Evolutionary conservation across 2,888 invertebrate species (phyloP).

Genomic region (Amphipoea oculea): DNA sequence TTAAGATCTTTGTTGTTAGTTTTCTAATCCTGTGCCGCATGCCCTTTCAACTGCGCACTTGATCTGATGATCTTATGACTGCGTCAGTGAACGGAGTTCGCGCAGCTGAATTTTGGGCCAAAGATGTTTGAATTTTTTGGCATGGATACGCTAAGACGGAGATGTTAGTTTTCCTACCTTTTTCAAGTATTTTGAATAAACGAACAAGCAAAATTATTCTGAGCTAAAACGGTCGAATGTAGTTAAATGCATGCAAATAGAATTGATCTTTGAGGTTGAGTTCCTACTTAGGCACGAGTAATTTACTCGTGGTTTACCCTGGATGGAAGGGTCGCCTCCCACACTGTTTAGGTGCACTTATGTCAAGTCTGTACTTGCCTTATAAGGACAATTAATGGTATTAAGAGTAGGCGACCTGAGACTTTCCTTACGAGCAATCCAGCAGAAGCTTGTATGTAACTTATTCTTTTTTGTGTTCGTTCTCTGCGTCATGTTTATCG

Average conservation of each 20-base stretch:
- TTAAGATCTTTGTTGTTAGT: not conserved
- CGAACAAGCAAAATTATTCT: not conserved
- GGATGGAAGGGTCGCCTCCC: slow-evolving; percentile 18
- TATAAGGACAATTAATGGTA: slow-evolving; percentile 3
- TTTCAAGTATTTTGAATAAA: not conserved
- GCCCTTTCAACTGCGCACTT: no score
- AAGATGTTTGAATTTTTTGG: no score
- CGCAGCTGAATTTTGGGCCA: no score
- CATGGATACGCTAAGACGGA: not conserved
- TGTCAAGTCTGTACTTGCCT: not conserved
- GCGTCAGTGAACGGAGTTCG: no score
- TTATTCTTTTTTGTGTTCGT: no score
- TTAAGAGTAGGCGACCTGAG: not conserved
- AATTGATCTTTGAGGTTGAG: slow-evolving; percentile 28
- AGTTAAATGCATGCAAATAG: slow-evolving; percentile 17
- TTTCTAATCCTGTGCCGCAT: not conserved
- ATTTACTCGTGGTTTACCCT: slow-evolving; percentile 20
- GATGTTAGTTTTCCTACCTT: not conserved
- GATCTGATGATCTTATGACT: no score
- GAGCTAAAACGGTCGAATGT: not conserved
- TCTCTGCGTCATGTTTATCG: no score
- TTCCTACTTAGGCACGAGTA: not conserved
- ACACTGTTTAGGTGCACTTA: slow-evolving; percentile 15
- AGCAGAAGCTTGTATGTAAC: not conserved
- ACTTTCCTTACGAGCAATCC: not conserved